Evolutionary conservation across 2,888 invertebrate genomes (phyloP).

Genomic region (Lottia scabra): DNA sequence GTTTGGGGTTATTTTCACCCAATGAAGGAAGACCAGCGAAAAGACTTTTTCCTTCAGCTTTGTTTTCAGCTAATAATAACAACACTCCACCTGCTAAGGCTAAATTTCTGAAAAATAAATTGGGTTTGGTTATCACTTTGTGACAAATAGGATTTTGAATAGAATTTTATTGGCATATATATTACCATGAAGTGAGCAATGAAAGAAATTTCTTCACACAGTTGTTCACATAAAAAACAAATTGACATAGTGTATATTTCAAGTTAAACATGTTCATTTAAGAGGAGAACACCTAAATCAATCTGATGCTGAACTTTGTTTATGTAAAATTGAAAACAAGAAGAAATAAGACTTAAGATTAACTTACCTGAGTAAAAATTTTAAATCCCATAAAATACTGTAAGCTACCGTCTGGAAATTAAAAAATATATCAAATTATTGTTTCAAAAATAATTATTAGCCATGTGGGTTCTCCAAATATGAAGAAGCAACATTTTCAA

Average conservation of each 20-base stretch:
- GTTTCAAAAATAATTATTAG: no score
- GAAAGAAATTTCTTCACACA: no score
- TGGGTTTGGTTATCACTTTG: neutral
- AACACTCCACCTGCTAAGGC: slow-evolving; percentile 97
- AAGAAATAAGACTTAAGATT: neutral
- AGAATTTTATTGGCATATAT: no score
- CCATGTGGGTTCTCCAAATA: no score
- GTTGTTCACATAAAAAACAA: no score
- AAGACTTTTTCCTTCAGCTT: slow-evolving; percentile 91
- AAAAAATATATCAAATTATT: slow-evolving; percentile 21
- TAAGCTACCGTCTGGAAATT: slow-evolving; percentile 71
- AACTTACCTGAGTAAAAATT: slow-evolving; percentile 83
- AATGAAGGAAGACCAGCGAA: slow-evolving; percentile 85
- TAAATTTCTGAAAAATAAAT: slow-evolving; percentile 78
- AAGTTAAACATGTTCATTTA: no score
- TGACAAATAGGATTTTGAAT: neutral
- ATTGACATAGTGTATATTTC: no score
- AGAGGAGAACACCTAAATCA: no score
- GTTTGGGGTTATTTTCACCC: slow-evolving; percentile 88
- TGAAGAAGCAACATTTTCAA: no score
- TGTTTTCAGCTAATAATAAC: slow-evolving; percentile 94
- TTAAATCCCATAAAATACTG: slow-evolving; percentile 96
- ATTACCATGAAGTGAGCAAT: no score
- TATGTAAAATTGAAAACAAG: no score
- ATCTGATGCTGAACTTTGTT: no score